Evolutionary conservation across 2,888 invertebrate species (phyloP), one percentile per base, ranked within the genome.

Genomic region (Tetranychus piercei): DNA sequence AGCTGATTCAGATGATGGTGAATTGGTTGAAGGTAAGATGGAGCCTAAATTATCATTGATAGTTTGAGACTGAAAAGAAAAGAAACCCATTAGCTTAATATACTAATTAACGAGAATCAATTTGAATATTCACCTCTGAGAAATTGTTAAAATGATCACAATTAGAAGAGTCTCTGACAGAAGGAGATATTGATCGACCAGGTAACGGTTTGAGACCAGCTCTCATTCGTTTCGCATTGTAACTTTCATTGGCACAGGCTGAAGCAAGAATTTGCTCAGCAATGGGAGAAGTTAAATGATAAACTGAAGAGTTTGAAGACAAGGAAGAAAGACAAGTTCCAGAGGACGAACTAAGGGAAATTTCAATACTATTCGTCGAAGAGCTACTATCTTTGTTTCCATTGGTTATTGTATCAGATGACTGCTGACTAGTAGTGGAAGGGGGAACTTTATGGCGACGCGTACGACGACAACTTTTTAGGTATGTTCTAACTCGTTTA

Each of bases 191-290:
- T 20, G 69, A 69, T 23, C 34, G 20, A 71, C 20, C 43, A 11
- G 78, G 67, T 45, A 93, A 91, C 71, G 95, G 95, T 82, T 95
- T 95, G 80, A 95, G 86, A 73, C 95, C 95, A 81, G 94, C 87
- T 79, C 94, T 88, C 94, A 95, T 95, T 81, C 94, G 88, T 85
- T 95, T 95, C 77, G 94, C 95, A 84, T 95, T 95, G 84, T 93
- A 90, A 84, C 92, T 92, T 85, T 95, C 95, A 83, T 95, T 95
- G 85, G 95, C 95, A 84, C 95, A 95, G 77, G 95, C 95, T 82
- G 91, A 89, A 78, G 94, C 94, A 82, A 95, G 85, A 82, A 95
- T 92, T 84, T 94, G 92, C 83, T 95, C 95, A 74, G 95, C 95
- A 84, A 94, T 93, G 79, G 94, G 93, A 79, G 94, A 94, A 74